A percentile compares a stretch with the other conserved stretches of the same genome.
Conservation (phyloP, 2,113 vertebrate species). For the Canis aureus region DNA sequence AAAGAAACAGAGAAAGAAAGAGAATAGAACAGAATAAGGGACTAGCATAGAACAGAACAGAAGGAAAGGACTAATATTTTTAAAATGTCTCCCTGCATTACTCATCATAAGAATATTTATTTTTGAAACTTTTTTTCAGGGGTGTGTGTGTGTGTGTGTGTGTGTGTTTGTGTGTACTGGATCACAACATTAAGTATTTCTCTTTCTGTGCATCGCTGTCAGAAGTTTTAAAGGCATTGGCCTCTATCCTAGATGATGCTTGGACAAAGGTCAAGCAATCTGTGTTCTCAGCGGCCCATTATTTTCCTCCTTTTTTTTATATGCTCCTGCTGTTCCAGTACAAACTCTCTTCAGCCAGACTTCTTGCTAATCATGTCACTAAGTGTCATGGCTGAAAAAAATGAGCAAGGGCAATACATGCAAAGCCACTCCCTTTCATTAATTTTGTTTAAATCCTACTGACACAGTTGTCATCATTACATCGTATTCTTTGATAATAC, state of each 20-base stretch:
- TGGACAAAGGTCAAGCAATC: conserved; percentile 7
- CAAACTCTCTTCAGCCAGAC: not conserved
- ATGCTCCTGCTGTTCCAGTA: not conserved
- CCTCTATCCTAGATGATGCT: not conserved
- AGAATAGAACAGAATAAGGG: not conserved
- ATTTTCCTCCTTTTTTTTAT: not conserved
- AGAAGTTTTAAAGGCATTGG: not conserved
- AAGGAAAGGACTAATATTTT: not conserved
- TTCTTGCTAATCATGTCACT: not conserved
- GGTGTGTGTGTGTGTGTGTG: not conserved
- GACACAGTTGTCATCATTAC: not conserved
- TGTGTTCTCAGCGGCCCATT: no score
- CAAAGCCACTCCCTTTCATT: conserved; percentile 21
- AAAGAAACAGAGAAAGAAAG: not conserved
- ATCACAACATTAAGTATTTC: not conserved
- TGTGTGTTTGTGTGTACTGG: not conserved
- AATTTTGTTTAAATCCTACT: conserved; percentile 3
- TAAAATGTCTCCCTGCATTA: not conserved
- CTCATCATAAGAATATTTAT: not conserved
- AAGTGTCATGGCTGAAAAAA: not conserved
- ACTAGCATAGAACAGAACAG: not conserved
- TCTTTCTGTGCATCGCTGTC: not conserved
- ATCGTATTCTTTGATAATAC: not conserved
- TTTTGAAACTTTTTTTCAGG: not conserved
- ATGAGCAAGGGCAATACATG: not conserved